Percentiles rank a stretch among this genome's conserved stretches.
These are phyloP conservation scores for Apolygus lucorum DNA, from an alignment of 1,140 invertebrate species.

Conservation along the genomic window DNA sequence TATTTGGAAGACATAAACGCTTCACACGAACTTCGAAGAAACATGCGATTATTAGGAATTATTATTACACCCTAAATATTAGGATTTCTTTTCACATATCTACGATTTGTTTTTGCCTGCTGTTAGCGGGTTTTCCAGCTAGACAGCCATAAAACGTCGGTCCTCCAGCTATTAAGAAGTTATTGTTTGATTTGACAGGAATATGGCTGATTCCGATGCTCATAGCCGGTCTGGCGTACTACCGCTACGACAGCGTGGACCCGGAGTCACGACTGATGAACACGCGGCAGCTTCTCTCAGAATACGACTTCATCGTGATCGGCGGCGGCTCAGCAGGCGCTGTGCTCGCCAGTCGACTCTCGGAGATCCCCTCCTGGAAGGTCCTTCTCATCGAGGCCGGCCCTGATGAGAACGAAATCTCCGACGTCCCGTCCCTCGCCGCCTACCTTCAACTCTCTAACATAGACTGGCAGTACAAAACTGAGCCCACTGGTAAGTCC, in stretches of 20 bases:
- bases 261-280: constrained; percentile 63
- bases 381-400: constrained; percentile 85
- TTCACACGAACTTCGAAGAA: no score
- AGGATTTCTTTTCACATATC: no score
- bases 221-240: constrained; percentile 69
- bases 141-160: no score
- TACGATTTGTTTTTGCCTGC: no score
- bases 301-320: constrained; percentile 79
- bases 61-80: no score
- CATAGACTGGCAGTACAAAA: constrained; percentile 87
- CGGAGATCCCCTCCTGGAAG: constrained; percentile 66
- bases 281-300: constrained; percentile 44
- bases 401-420: constrained; percentile 82
- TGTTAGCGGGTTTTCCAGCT: no score
- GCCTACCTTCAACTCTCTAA: constrained; percentile 79
- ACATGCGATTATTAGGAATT: no score
- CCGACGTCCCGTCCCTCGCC: constrained; percentile 77
- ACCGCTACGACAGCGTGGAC: constrained; percentile 70
- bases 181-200: constrained; percentile 40
- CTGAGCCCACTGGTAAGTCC: constrained; percentile 63
- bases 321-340: constrained; percentile 89
- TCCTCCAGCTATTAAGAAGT: no score
- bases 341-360: constrained; percentile 81
- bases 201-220: constrained; percentile 74
- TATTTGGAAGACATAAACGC: no score